Evolutionary conservation across 1,140 invertebrate species (phyloP), one percentile per base, ranked within the genome.

Genomic region (Trigoniulus corallinus): DNA sequence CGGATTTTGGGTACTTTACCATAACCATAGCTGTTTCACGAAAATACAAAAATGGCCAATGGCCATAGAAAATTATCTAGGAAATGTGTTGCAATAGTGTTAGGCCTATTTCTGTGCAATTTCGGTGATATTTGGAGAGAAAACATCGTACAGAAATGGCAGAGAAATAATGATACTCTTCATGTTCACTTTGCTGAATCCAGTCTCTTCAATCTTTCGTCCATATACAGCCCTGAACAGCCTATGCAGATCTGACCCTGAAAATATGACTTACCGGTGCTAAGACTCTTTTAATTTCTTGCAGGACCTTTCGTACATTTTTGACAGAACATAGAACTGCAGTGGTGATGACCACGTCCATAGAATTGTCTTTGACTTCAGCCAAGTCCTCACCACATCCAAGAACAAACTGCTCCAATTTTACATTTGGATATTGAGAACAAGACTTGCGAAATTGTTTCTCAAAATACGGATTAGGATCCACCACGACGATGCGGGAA

Each of bases 311-410:
- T 26, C 41, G 25, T 2, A 61, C 26, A 50, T 64, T 51, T 15
- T 48, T 26, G 12, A 65, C 63, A 45, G 53, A 56, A 47, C 65
- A 67, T 1, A 65, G 48, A 0, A 67, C 62, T 18, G 57, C 41
- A 10, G 61, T 62, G 4, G 57, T 54, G 7, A 65, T 62, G 2
- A 65, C 62, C 7, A 57, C 57, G 47, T 66, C 63, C 1, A 65
- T 56, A 21, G 56, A 59, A 10, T 56, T 50, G 22, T 57, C 51
- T 39, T 48, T 27, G 18, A 64, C 52, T 20, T 51, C 50, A 7
- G 52, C 48, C 48, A 65, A 55, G 22, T 58, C 50, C 45, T 66
- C 64, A 12, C 53, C 64, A 24, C 22, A 37, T 20, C 49, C 44
- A 0, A 60, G 40, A 10, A 62, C 50, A 47, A 57, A 56, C 23